Evolutionary conservation across 2,888 invertebrate genomes (phyloP), one percentile per base, ranked within the genome.

Genomic region (Calephelis perditalis): DNA sequence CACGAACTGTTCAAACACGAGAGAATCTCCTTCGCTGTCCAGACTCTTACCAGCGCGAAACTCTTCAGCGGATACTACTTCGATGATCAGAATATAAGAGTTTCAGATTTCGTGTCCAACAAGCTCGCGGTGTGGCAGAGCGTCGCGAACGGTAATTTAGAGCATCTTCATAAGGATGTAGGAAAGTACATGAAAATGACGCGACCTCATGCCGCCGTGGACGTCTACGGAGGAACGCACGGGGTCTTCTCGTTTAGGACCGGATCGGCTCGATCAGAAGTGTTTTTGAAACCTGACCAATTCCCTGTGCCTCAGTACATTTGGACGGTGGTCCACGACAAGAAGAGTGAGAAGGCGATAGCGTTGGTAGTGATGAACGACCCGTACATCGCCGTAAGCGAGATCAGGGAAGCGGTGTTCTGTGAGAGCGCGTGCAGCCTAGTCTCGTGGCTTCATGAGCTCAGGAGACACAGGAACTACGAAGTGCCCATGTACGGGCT

Each of bases 331-430:
- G 74, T 86, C 55, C 72, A 71, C 63, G 79, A 78, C 60, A 58
- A 60, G 61, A 57, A 47, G 36, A 37, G 54, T 12, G 57, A 64
- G 36, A 65, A 66, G 49, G 83, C 77, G 55, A 67, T 79, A 47
- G 90, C 83, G 7, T 35, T 91, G 11, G 75, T 81, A 63, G 64
- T 87, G 65, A 73, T 89, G 1, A 87, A 89, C 77, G 86, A 90
- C 66, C 91, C 91, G 56, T 80, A 84, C 68, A 83, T 89, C 68
- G 73, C 86, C 2, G 84, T 89, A 57, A 86, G 88, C 74, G 89
- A 88, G 76, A 68, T 89, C 36, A 74, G 81, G 62, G 79, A 71
- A n/a, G 70, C 81, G 0, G 84, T 83, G 69, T 81, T 84, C 72
- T 91, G 91, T 71, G 82, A 79, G 62, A 87, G 88, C 75, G 68